These are phyloP conservation scores for Ciconia maguari DNA, from an alignment of 2,113 vertebrate genomes.

Conservation along the genomic window DNA sequence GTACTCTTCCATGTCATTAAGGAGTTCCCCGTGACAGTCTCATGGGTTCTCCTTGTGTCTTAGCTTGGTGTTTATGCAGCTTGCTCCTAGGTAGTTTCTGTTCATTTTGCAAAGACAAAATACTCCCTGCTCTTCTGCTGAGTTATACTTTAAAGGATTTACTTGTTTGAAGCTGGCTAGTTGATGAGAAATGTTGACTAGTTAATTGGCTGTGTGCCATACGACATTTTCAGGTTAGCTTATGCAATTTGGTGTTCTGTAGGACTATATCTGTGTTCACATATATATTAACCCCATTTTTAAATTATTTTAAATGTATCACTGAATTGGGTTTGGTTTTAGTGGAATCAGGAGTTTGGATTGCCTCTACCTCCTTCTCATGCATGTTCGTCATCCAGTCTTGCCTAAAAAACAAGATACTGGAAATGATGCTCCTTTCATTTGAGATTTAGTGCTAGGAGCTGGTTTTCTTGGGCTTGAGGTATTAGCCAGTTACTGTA, in stretches of 20 bases:
- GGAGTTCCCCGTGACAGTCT: slow-evolving; percentile 59
- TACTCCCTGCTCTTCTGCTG: neutral
- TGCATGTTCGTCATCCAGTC: neutral
- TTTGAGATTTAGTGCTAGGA: neutral
- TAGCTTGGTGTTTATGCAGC: slow-evolving; percentile 11
- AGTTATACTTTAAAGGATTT: neutral
- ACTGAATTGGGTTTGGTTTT: neutral
- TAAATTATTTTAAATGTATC: neutral
- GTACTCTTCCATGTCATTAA: slow-evolving; percentile 63
- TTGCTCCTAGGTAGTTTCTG: neutral
- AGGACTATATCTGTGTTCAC: neutral
- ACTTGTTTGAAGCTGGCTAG: neutral
- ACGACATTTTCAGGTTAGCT: neutral
- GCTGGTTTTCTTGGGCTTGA: neutral
- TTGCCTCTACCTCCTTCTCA: slow-evolving; percentile 23
- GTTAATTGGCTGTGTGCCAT: neutral
- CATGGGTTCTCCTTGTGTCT: slow-evolving; percentile 36
- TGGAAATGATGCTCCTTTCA: neutral
- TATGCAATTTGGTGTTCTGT: neutral
- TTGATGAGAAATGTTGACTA: neutral
- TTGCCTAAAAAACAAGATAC: neutral
- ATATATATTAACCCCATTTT: neutral
- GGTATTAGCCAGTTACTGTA: neutral
- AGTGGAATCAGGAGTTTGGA: slow-evolving; percentile 5
- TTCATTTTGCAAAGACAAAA: neutral